Evolutionary conservation across 2,113 vertebrate species (phyloP).

Genomic region (Tragelaphus scriptus): DNA sequence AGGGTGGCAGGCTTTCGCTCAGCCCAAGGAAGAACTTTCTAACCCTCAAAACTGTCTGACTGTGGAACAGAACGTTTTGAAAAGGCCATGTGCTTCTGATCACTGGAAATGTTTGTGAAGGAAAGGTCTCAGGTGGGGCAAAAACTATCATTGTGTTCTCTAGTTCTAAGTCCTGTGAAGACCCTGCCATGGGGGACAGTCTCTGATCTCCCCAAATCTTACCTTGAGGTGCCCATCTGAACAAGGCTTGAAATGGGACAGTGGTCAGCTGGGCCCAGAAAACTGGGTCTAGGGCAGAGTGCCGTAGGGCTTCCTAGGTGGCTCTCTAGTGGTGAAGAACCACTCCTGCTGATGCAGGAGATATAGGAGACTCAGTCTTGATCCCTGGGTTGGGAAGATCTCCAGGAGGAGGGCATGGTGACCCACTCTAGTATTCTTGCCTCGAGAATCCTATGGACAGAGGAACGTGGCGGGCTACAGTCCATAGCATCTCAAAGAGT

Average conservation of each 20-base stretch:
- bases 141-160: neutral
- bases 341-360: neutral
- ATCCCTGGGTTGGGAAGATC: neutral
- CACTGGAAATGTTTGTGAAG: neutral
- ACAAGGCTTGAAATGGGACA: neutral
- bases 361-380: neutral
- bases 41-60: neutral
- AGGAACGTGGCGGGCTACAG: neutral
- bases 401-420: neutral
- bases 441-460: neutral
- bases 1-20: neutral
- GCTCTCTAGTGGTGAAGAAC: neutral
- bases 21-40: neutral
- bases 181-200: accelerated
- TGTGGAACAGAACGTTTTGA: neutral
- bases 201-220: neutral
- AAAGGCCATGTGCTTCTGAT: neutral
- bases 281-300: neutral
- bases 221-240: neutral
- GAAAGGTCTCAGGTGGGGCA: neutral
- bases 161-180: neutral
- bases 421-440: neutral
- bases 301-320: neutral
- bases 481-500: neutral
- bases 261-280: neutral